These are phyloP conservation scores for Bergia puertoricense DNA, from an alignment of 92 coral and sea anemone genomes.

Conservation along the genomic window DNA sequence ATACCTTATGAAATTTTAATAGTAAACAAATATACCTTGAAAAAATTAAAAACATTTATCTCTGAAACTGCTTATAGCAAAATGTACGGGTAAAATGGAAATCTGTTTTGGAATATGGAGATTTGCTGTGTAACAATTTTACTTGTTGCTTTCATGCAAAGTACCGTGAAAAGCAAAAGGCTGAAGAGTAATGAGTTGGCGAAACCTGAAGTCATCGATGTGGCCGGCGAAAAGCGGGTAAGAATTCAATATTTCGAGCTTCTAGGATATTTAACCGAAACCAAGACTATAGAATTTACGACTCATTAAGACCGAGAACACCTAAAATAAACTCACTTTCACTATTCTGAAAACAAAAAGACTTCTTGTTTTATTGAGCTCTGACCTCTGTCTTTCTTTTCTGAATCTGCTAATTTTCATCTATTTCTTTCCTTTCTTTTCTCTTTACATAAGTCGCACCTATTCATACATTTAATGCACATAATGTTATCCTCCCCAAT, in stretches of 20 bases:
- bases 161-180: neutral
- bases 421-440: no score
- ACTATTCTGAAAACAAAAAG: no score
- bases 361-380: no score
- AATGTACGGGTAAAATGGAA: neutral
- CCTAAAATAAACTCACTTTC: no score
- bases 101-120: neutral
- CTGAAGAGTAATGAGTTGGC: neutral
- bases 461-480: no score
- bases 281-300: no score
- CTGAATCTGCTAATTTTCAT: no score
- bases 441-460: no score
- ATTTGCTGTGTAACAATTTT: neutral
- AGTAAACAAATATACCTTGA: neutral
- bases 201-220: neutral
- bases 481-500: no score
- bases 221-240: constrained; percentile 48
- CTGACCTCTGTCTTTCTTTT: no score
- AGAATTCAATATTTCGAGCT: neutral
- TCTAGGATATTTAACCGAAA: no score
- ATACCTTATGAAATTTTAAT: constrained; percentile 28
- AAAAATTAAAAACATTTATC: neutral
- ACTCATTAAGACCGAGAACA: no score
- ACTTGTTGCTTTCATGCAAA: neutral
- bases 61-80: neutral